These are phyloP conservation scores for Melinaea marsaeus DNA, from an alignment of 2,888 invertebrate genomes.

Conservation along the genomic window DNA sequence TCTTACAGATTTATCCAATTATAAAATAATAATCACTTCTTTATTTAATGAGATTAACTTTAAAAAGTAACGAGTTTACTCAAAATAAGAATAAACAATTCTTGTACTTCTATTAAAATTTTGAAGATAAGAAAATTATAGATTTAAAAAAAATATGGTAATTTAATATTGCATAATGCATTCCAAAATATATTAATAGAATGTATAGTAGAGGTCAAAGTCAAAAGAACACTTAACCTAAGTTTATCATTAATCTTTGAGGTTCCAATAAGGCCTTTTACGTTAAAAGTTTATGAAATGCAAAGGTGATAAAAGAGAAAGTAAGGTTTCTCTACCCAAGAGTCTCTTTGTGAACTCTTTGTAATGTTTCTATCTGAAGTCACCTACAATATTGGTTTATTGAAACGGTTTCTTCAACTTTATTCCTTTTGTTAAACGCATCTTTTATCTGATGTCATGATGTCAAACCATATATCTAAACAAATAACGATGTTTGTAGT, in stretches of 20 bases:
- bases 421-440: constrained; percentile 18
- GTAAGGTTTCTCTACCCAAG: constrained; percentile 25
- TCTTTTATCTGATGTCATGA: not conserved
- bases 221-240: constrained; percentile 13
- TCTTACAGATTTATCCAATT: too few species aligned
- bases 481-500: not conserved
- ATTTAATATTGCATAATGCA: not conserved
- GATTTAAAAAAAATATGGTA: too few species aligned
- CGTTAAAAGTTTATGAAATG: constrained; percentile 29
- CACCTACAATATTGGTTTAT: constrained; percentile 29
- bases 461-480: too few species aligned
- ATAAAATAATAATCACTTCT: too few species aligned
- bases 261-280: constrained; percentile 28
- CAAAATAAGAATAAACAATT: too few species aligned
- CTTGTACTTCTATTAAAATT: too few species aligned
- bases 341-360: constrained; percentile 33
- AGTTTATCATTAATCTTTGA: constrained; percentile 22
- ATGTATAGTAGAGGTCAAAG: constrained; percentile 9
- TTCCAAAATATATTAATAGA: not conserved
- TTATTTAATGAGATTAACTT: too few species aligned
- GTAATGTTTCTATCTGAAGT: constrained; percentile 28
- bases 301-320: constrained; percentile 25
- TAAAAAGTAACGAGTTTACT: too few species aligned
- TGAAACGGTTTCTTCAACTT: constrained; percentile 27
- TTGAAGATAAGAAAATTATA: too few species aligned